A percentile compares a stretch with the other conserved stretches of the same genome.
Evolutionary conservation across 2,113 vertebrate genomes (phyloP).

Genomic region (Thymallus thymallus): DNA sequence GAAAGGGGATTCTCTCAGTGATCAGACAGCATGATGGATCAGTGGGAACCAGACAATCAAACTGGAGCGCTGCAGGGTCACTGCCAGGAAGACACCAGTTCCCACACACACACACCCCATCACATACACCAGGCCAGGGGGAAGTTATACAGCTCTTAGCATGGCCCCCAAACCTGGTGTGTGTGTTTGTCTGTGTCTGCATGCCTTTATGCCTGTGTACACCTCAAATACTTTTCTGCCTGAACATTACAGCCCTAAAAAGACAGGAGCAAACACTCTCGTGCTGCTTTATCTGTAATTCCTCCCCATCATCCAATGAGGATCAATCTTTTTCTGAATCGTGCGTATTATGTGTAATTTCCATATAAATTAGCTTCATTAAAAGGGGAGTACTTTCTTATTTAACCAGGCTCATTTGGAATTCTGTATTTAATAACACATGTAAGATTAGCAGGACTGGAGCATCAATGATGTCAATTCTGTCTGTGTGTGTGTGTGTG

Average conservation of each 20-base stretch:
- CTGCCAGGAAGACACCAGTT: conserved; percentile 65
- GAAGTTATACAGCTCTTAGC: conserved; percentile 8
- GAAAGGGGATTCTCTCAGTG: not conserved
- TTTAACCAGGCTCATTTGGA: conserved; percentile 79
- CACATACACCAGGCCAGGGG: conserved; percentile 7
- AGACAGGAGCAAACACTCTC: conserved; percentile 6
- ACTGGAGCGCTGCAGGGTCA: conserved; percentile 59
- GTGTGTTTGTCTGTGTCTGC: not conserved
- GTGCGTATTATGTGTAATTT: conserved; percentile 76
- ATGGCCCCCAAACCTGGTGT: not conserved
- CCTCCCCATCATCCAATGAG: conserved; percentile 62
- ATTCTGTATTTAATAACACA: conserved; percentile 83
- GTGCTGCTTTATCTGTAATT: conserved; percentile 33
- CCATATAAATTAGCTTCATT: conserved; percentile 84
- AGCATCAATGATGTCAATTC: conserved; percentile 22
- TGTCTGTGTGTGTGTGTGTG: too few species aligned
- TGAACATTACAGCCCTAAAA: conserved; percentile 7
- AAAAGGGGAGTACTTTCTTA: conserved; percentile 75
- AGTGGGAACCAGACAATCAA: conserved; percentile 51
- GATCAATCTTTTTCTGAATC: conserved; percentile 69
- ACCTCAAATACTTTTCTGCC: not conserved
- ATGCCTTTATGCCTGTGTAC: not conserved
- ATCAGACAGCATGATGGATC: conserved; percentile 68
- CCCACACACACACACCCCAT: conserved; percentile 48
- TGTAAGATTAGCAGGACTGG: conserved; percentile 73